Conservation (phyloP, 2,797 vertebrate species). For the Helarctos malayanus region DNA sequence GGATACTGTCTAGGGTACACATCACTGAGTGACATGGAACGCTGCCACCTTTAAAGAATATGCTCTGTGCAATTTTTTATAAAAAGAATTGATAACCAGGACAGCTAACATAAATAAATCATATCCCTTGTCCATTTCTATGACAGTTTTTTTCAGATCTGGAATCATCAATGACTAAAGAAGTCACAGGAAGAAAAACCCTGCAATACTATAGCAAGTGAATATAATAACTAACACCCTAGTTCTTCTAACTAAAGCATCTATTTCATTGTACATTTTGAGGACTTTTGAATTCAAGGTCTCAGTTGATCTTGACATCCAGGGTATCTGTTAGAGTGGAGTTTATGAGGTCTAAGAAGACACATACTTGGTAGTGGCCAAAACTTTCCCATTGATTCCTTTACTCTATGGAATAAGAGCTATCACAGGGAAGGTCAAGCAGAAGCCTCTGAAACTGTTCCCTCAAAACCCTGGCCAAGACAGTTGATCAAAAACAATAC, state of each 20-base stretch:
- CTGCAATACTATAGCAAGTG: not conserved
- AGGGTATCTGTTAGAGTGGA: not conserved
- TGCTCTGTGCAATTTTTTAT: not conserved
- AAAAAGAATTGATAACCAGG: not conserved
- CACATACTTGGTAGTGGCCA: not conserved
- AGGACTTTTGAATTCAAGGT: not conserved
- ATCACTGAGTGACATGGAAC: too few species aligned
- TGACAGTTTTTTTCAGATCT: not conserved
- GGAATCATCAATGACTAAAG: not conserved
- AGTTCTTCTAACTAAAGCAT: not conserved
- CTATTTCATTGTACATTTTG: not conserved
- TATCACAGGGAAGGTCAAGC: not conserved
- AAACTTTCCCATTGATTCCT: not conserved
- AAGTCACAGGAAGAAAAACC: not conserved
- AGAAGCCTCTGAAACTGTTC: not conserved
- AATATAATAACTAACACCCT: not conserved
- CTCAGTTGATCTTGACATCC: not conserved
- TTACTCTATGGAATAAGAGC: not conserved
- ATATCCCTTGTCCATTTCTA: not conserved
- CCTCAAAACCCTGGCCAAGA: not conserved
- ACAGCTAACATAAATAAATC: not conserved
- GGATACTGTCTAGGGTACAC: not conserved
- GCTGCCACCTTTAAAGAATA: too few species aligned
- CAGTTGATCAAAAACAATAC: constrained; percentile 34
- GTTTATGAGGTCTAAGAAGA: not conserved